phyloP scores from a whole-genome alignment of 2,888 invertebrate genomes.

The Nephrotoma guestfalica region DNA sequence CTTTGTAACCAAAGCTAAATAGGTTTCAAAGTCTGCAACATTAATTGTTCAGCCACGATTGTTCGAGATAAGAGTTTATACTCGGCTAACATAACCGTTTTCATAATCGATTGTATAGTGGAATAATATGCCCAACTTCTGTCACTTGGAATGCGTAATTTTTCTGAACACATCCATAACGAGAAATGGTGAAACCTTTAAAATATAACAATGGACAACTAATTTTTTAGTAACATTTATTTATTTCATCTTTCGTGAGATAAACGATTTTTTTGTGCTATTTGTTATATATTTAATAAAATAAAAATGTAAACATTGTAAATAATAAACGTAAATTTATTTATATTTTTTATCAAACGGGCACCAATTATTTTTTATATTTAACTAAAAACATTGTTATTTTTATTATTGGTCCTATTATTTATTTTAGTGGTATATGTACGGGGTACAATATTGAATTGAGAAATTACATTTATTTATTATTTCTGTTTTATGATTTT shows the following conservation, averaged over 20 bases:
- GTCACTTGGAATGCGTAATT: background rate
- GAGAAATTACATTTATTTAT: background rate
- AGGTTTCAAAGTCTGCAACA: too few relatives aligned
- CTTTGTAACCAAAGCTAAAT: too few relatives aligned
- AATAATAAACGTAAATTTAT: background rate
- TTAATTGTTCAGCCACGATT: too few relatives aligned
- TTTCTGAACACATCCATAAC: background rate
- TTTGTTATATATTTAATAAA: background rate
- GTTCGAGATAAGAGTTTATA: too few relatives aligned
- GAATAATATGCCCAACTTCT: too few relatives aligned
- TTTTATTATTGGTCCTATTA: background rate
- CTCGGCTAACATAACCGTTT: too few relatives aligned
- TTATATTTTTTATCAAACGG: background rate
- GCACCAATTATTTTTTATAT: background rate
- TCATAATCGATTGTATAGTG: too few relatives aligned
- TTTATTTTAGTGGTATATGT: background rate
- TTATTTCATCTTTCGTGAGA: background rate
- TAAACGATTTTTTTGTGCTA: background rate
- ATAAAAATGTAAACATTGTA: background rate
- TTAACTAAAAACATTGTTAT: background rate
- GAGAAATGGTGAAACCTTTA: background rate
- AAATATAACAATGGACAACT: too few relatives aligned
- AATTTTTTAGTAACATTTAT: background rate
- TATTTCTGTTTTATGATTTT: background rate
- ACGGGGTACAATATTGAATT: background rate